These are phyloP conservation scores for Pogoniulus pusillus DNA, from an alignment of 2,797 vertebrate genomes.

Conservation along the genomic window DNA sequence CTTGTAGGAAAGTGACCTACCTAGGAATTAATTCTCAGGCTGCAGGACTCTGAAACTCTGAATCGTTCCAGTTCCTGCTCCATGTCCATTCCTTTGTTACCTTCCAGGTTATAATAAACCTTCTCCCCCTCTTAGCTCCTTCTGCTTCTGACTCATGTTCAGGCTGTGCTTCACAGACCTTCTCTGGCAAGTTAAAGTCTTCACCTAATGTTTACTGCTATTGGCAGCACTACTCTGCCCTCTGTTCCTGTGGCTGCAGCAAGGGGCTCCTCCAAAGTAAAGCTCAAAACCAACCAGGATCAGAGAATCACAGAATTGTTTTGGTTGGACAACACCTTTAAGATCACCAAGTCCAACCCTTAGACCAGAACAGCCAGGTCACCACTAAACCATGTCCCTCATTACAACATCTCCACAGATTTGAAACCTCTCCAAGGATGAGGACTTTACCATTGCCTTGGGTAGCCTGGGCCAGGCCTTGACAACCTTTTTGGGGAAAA, in stretches of 20 bases:
- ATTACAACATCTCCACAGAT: no score
- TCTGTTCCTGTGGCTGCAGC: background rate
- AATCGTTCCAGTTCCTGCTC: background rate
- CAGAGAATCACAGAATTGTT: background rate
- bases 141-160: background rate
- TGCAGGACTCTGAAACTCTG: background rate
- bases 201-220: background rate
- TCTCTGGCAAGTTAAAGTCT: background rate
- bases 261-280: background rate
- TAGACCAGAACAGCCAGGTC: no score
- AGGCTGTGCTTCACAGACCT: background rate
- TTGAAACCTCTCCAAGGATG: no score
- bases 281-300: background rate
- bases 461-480: no score
- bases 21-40: background rate
- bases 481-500: no score
- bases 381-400: no score
- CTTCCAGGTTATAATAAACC: background rate
- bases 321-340: background rate
- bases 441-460: no score
- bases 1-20: background rate
- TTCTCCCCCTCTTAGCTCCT: background rate
- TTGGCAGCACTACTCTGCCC: background rate
- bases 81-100: background rate
- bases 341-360: no score